These are phyloP conservation scores for Pseudeuparius sepicola DNA, from an alignment of 2,888 invertebrate species.

Conservation along the genomic window DNA sequence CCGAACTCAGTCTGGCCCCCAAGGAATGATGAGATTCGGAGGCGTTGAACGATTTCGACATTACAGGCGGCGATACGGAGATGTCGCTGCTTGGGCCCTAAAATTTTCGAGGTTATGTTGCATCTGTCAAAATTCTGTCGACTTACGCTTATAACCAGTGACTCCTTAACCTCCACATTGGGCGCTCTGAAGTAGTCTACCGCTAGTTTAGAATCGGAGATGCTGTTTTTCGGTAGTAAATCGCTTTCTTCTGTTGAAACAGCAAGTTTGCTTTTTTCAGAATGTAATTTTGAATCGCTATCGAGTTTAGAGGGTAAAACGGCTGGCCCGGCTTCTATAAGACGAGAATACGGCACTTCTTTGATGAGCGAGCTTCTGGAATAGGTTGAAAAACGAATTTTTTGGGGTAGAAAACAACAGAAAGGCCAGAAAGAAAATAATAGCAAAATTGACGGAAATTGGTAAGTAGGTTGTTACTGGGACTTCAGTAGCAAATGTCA, in stretches of 20 bases:
- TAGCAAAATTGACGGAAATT: too few species aligned
- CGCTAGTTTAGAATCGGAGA: slow-evolving; percentile 76
- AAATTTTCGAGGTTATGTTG: too few species aligned
- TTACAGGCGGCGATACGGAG: slow-evolving; percentile 38
- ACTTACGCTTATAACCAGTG: slow-evolving; percentile 24
- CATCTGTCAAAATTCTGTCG: not conserved
- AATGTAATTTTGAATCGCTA: slow-evolving; percentile 60
- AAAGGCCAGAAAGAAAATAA: too few species aligned
- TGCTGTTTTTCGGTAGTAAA: slow-evolving; percentile 63
- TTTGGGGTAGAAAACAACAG: too few species aligned
- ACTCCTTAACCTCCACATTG: slow-evolving; percentile 24
- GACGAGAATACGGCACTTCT: slow-evolving; percentile 72
- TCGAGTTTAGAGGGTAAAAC: slow-evolving; percentile 49
- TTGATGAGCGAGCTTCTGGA: slow-evolving; percentile 31
- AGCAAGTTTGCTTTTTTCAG: slow-evolving; percentile 37
- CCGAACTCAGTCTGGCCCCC: slow-evolving; percentile 47
- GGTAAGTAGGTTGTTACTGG: too few species aligned
- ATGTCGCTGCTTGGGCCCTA: slow-evolving; percentile 28
- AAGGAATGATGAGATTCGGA: slow-evolving; percentile 62
- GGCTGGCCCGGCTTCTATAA: slow-evolving; percentile 57
- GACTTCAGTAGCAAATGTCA: too few species aligned
- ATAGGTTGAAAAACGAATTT: too few species aligned
- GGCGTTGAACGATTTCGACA: slow-evolving; percentile 45
- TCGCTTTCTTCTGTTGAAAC: slow-evolving; percentile 42
- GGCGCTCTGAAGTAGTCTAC: slow-evolving; percentile 57